Percentiles rank a stretch among this genome's conserved stretches.
These are phyloP conservation scores for Drosophila lacicola DNA, from an alignment of 2,888 invertebrate species.

Conservation along the genomic window DNA sequence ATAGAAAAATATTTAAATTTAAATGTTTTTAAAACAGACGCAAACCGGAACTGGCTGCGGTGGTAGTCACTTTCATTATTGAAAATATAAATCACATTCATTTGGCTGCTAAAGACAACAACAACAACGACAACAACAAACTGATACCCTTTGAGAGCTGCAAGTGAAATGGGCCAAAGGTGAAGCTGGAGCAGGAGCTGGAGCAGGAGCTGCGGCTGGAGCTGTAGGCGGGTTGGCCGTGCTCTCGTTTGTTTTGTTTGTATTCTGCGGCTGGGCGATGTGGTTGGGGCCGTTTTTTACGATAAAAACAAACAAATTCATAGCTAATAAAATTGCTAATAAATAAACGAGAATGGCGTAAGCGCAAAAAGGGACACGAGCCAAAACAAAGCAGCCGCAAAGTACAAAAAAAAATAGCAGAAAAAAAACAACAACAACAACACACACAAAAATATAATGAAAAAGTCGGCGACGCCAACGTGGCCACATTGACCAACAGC, in stretches of 20 bases:
- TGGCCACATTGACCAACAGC: conserved; percentile 78
- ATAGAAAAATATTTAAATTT: conserved; percentile 81
- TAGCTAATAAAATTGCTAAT: conserved; percentile 81
- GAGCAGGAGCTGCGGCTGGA: background rate
- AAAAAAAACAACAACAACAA: conserved; percentile 31
- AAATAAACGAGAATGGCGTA: conserved; percentile 81
- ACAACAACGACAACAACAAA: conserved; percentile 21
- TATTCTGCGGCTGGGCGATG: conserved; percentile 34
- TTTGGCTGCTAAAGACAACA: conserved; percentile 52
- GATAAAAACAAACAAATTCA: conserved; percentile 82
- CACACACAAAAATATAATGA: conserved; percentile 49
- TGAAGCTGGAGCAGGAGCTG: background rate
- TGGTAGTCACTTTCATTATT: conserved; percentile 79
- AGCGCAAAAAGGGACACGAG: conserved; percentile 78
- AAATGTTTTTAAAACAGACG: conserved; percentile 71
- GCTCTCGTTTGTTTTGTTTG: conserved; percentile 46
- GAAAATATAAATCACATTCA: conserved; percentile 80
- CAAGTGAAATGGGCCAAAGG: conserved; percentile 33
- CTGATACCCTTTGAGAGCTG: conserved; percentile 62
- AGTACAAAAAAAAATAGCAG: conserved; percentile 22
- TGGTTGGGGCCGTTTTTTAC: conserved; percentile 42
- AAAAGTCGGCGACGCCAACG: conserved; percentile 72
- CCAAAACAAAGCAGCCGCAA: conserved; percentile 77
- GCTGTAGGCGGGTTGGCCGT: conserved; percentile 9
- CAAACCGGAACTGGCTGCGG: conserved; percentile 48